Percentiles rank a stretch among this genome's conserved stretches.
phyloP scores from a whole-genome alignment of 2,113 vertebrate species.

The Rhabdornis inornatus region DNA sequence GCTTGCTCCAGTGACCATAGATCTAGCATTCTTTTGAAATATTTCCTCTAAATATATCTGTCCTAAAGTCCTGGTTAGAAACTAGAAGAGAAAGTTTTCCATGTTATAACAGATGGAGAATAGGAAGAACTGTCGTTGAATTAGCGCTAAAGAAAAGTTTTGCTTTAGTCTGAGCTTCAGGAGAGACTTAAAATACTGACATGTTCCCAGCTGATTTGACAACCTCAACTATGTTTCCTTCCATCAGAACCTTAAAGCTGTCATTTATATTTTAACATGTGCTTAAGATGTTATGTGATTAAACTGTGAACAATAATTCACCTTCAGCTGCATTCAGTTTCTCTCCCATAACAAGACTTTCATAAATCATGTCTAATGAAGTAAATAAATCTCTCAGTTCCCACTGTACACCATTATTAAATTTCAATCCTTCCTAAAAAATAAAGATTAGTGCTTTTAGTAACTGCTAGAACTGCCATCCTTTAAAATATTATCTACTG shows the following conservation, averaged over 20 bases:
- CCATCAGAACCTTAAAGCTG: neutral
- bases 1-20: neutral
- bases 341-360: neutral
- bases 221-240: neutral
- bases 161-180: neutral
- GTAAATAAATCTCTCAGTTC: slow-evolving; percentile 33
- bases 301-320: slow-evolving; percentile 32
- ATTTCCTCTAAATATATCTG: neutral
- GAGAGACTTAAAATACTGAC: neutral
- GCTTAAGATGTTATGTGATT: slow-evolving; percentile 16
- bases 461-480: neutral
- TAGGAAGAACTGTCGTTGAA: neutral
- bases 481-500: slow-evolving; percentile 24
- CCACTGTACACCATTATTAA: slow-evolving; percentile 3
- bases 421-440: slow-evolving; percentile 49
- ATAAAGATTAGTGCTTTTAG: slow-evolving; percentile 48
- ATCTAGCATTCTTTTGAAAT: neutral
- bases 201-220: neutral
- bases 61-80: neutral
- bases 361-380: slow-evolving; percentile 22
- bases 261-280: slow-evolving; percentile 5
- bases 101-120: neutral
- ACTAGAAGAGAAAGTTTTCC: neutral
- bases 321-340: neutral
- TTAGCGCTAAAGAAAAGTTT: neutral